These are phyloP conservation scores for Ondatra zibethicus DNA, from an alignment of 2,113 vertebrate genomes.

Conservation along the genomic window DNA sequence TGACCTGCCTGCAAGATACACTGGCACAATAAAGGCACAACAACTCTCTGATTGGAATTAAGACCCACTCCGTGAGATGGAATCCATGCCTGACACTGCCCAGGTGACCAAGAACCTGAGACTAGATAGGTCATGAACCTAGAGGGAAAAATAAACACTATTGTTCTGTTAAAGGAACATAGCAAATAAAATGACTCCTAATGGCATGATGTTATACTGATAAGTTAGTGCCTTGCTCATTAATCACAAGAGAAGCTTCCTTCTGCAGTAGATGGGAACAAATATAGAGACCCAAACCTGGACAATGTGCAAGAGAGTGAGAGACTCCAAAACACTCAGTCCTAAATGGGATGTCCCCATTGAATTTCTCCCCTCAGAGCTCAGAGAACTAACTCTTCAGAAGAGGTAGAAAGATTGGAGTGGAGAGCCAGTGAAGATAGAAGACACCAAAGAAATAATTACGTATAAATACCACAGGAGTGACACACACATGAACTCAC, in stretches of 20 bases:
- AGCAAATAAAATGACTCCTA: neutral
- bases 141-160: neutral
- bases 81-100: neutral
- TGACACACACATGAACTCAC: neutral
- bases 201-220: neutral
- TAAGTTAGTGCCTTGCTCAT: neutral
- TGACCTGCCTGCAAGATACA: neutral
- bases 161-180: neutral
- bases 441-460: neutral
- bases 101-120: too few species aligned
- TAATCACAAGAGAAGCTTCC: neutral
- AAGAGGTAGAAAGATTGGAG: neutral
- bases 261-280: neutral
- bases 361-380: neutral
- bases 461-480: neutral
- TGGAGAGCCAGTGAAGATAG: neutral
- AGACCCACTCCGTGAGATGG: neutral
- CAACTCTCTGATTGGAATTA: neutral
- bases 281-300: neutral
- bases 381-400: neutral
- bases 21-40: neutral
- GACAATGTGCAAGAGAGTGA: neutral
- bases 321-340: neutral
- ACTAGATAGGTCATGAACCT: neutral
- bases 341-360: neutral